Conservation (phyloP, 2,797 vertebrate genomes). For the Tangara arthus region DNA sequence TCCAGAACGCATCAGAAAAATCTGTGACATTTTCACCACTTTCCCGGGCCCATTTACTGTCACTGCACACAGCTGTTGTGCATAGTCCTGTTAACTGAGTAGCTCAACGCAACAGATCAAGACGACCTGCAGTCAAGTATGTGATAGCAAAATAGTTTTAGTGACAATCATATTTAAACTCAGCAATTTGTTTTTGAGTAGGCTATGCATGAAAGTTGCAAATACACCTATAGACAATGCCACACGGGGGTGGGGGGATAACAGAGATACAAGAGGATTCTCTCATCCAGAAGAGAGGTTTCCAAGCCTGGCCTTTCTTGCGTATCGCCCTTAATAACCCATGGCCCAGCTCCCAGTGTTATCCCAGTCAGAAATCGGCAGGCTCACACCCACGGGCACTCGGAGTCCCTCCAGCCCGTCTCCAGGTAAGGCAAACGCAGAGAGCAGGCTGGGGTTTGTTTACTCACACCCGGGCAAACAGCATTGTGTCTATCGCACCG, state of each 20-base stretch:
- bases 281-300: background rate
- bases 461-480: background rate
- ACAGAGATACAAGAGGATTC: background rate
- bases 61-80: background rate
- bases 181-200: background rate
- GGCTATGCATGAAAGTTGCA: background rate
- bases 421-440: background rate
- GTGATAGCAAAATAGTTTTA: background rate
- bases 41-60: background rate
- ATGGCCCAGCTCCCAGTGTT: fast-evolving
- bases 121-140: background rate
- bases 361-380: background rate
- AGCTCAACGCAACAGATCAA: background rate
- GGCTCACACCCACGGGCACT: fast-evolving
- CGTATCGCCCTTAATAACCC: background rate
- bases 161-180: background rate
- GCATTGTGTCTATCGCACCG: background rate
- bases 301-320: background rate
- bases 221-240: background rate
- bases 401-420: background rate
- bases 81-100: background rate
- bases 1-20: background rate
- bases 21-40: background rate
- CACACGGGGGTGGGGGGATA: fast-evolving
- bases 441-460: background rate